Conservation (phyloP, 2,888 invertebrate species). For the Nymphalis urticae region DNA sequence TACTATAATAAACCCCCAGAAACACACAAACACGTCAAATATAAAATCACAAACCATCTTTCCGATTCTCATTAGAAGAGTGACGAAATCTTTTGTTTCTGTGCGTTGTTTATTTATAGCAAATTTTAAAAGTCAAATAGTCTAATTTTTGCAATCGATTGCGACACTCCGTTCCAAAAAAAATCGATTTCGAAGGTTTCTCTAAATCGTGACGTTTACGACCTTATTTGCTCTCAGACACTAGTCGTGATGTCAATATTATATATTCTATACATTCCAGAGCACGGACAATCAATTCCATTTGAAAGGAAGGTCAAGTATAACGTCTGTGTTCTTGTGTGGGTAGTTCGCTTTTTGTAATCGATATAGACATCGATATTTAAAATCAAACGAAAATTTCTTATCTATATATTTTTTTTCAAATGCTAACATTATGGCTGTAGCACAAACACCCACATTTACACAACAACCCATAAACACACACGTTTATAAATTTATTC, state of each 20-base stretch:
- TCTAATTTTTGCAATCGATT: constrained; percentile 16
- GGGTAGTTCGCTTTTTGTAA: constrained; percentile 22
- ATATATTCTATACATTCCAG: constrained; percentile 54
- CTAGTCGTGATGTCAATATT: constrained; percentile 64
- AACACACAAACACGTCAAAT: no score
- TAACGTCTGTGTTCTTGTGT: constrained; percentile 32
- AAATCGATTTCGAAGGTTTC: constrained; percentile 24
- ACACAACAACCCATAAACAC: no score
- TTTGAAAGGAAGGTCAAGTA: constrained; percentile 49
- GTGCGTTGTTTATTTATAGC: no score
- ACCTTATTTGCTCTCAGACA: constrained; percentile 53
- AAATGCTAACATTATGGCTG: not conserved
- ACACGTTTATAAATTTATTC: no score
- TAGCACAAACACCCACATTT: no score
- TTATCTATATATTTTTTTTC: not conserved
- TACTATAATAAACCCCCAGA: no score
- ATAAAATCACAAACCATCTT: no score
- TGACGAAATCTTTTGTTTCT: no score
- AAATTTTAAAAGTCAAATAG: not conserved
- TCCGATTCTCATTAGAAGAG: no score
- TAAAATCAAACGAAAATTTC: not conserved
- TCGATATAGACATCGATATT: constrained; percentile 14
- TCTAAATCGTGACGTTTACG: constrained; percentile 44
- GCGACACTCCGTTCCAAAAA: not conserved
- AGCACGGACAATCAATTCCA: constrained; percentile 46